Conservation (phyloP, 2,113 vertebrate genomes). For the Albula glossodonta region DNA sequence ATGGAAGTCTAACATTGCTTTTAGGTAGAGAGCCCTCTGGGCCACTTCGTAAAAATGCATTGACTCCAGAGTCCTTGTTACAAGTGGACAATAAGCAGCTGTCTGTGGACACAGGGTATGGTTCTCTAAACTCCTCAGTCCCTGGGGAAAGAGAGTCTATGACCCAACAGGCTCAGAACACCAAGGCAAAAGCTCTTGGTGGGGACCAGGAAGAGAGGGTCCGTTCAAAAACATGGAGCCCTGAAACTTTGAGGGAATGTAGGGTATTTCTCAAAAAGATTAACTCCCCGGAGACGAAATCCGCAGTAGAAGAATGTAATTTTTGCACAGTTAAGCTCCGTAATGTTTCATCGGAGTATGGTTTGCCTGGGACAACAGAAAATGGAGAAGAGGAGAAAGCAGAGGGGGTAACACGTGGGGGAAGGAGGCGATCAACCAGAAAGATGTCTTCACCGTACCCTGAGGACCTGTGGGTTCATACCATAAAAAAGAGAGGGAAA, state of each 20-base stretch:
- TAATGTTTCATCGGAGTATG: slow-evolving; percentile 57
- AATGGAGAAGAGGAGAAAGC: slow-evolving; percentile 37
- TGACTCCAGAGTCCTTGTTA: not conserved
- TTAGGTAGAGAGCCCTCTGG: not conserved
- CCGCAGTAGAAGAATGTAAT: slow-evolving; percentile 60
- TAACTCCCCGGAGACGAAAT: slow-evolving; percentile 79
- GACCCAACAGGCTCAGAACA: slow-evolving; percentile 43
- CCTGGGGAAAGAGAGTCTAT: slow-evolving; percentile 34
- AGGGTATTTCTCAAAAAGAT: slow-evolving; percentile 94
- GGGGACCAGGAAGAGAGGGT: slow-evolving; percentile 64
- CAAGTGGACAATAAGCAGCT: not conserved
- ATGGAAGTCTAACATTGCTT: not conserved
- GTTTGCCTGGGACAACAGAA: slow-evolving; percentile 43
- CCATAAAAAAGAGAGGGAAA: slow-evolving; percentile 46
- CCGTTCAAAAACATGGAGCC: slow-evolving; percentile 78
- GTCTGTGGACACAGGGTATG: not conserved
- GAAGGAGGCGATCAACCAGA: slow-evolving; percentile 33
- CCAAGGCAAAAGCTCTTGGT: slow-evolving; percentile 47
- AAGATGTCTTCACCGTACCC: slow-evolving; percentile 31
- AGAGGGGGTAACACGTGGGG: slow-evolving; percentile 34
- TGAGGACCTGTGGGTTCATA: slow-evolving; percentile 37
- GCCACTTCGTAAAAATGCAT: not conserved
- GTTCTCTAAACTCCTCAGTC: slow-evolving; percentile 18
- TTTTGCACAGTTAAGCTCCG: slow-evolving; percentile 71
- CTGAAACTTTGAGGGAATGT: slow-evolving; percentile 87